Evolutionary conservation across 2,888 invertebrate genomes (phyloP), one percentile per base, ranked within the genome.

Genomic region (Plebejus argus): DNA sequence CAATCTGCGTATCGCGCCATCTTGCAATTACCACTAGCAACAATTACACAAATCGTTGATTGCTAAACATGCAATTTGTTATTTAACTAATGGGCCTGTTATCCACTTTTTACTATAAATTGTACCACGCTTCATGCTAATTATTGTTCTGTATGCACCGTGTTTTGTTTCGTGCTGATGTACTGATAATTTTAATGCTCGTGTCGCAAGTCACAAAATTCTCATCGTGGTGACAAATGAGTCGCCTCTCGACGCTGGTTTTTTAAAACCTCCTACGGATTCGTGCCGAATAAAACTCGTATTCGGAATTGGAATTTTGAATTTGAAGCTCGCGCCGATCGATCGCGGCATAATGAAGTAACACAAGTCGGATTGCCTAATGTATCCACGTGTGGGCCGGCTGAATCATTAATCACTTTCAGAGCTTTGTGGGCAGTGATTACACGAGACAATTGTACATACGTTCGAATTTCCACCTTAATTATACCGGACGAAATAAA

Each of bases 341-440:
- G 76, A 76, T 76, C 18, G 66, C 33, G 28, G 53, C 56, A 70
- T 71, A 78, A 77, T 78, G 70, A 78, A 76, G 74, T 66, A 74
- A 77, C 83, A 81, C 83, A 79, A 80, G 79, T 80, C 79, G 78
- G 81, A 83, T 83, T 78, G 75, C 76, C 76, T 76, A 79, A 77
- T 72, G 78, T 81, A 81, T 79, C 74, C 78, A 74, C 74, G 79
- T 78, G 78, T 76, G 33, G 74, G 79, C 80, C 79, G 82, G 79
- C 82, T 80, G 85, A 82, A 85, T 84, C 86, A 91, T 91, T 89
- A 89, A 90, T 91, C 90, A 90, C 82, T 82, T 86, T 86, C 84
- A 79, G 72, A 72, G 72, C 45, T 85, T 86, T 84, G 84, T 83
- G 78, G 79, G 79, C 76, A 79, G 81, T 80, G 81, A 82, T 81